These are phyloP conservation scores for Microplitis manilae DNA, from an alignment of 2,888 invertebrate genomes.

Conservation along the genomic window DNA sequence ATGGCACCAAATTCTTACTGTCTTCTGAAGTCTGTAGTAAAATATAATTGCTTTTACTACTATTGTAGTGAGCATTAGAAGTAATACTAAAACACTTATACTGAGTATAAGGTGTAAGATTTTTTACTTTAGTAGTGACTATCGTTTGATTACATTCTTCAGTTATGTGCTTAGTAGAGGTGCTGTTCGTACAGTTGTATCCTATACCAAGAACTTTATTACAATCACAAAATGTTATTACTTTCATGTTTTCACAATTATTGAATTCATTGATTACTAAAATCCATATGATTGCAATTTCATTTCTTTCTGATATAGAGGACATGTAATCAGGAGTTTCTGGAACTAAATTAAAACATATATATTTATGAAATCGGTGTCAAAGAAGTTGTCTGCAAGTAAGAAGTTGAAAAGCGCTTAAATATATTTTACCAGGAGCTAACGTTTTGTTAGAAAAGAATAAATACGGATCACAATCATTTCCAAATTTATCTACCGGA, in stretches of 20 bases:
- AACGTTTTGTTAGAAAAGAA: conserved; percentile 44
- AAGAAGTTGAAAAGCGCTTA: neutral
- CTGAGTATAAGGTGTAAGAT: conserved; percentile 59
- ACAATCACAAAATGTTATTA: conserved; percentile 54
- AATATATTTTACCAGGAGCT: conserved; percentile 34
- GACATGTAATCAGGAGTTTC: conserved; percentile 14
- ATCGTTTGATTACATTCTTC: conserved; percentile 30
- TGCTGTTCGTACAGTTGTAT: conserved; percentile 46
- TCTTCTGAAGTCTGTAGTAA: conserved; percentile 56
- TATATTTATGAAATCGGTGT: neutral
- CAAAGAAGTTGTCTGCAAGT: too few species aligned
- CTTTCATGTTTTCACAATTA: conserved; percentile 52
- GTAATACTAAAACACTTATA: conserved; percentile 58
- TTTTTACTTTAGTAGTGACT: conserved; percentile 45
- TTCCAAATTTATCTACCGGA: conserved; percentile 50
- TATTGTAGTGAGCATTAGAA: conserved; percentile 53
- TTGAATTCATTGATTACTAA: conserved; percentile 53
- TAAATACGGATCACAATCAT: conserved; percentile 43
- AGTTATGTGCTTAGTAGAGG: conserved; percentile 19
- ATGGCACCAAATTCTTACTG: conserved; percentile 48
- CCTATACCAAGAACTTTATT: conserved; percentile 54
- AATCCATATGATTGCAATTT: conserved; percentile 55
- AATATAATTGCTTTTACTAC: conserved; percentile 50
- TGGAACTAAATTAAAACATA: conserved; percentile 48
- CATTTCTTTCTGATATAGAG: conserved; percentile 31